Evolutionary conservation across 2,797 vertebrate genomes (phyloP), one percentile per base, ranked within the genome.

Genomic region (Notoglanidium macrostoma): DNA sequence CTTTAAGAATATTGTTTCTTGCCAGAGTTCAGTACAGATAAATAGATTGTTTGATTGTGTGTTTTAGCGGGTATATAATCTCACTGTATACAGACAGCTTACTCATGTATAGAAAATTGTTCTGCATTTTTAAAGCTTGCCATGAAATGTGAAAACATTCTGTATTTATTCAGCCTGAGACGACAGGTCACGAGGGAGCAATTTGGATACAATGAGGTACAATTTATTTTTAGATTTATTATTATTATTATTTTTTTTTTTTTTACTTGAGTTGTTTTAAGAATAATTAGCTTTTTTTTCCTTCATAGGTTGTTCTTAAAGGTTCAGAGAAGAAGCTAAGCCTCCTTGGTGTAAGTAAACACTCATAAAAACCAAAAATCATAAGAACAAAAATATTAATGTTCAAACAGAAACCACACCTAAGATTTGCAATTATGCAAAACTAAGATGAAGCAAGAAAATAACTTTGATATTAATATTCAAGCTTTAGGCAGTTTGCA

Each of bases 191-290:
- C 93, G 29, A 91, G 93, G 92, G 94, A 95, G 74, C 93, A 95
- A 85, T 95, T 94, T 21, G 95, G 96, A 74, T 96, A 96, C 90
- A 96, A 94, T 85, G 95, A 96, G 95, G 96, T 96, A 94, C 88
- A 12, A 15, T 8, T 76, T 32, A 51, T 40, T 19, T 35, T 83
- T 46, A 26, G 72, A 17, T 63, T 15, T 85, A 26, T 77, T 8
- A 6, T 19, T 11, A 51, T 44, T 1, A n/a, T 29, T 84, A 15
- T 9, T 55, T 32, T 67, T 5, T n/a, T 3, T 44, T n/a, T 84
- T 19, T 81, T 3, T 5, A 11, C n/a, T 51, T 51, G 3, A 59
- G 46, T 5, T 15, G 19, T 8, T 49, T 88, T 6, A 72, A 67
- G 12, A 23, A 65, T 17, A 35, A 78, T 85, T 1, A 61, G 0